Percentiles rank a stretch among this genome's conserved stretches.
phyloP scores from a whole-genome alignment of 2,113 vertebrate genomes.

The Athene noctua region DNA sequence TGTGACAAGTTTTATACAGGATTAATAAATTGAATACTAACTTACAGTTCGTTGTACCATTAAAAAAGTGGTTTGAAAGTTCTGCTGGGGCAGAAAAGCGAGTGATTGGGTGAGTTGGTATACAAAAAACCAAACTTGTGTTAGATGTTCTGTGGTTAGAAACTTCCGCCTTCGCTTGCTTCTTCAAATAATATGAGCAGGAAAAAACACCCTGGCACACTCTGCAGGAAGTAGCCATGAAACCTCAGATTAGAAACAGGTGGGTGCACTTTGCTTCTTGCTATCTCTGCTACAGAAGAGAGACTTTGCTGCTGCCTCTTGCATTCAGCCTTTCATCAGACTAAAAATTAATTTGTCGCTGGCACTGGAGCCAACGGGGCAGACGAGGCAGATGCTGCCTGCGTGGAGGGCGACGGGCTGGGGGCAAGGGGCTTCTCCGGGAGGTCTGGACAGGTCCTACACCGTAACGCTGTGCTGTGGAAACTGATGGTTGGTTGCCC shows the following conservation, averaged over 20 bases:
- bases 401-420: background rate
- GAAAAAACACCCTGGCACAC: slow-evolving; percentile 26
- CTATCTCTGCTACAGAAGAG: background rate
- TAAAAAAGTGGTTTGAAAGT: background rate
- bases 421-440: background rate
- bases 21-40: background rate
- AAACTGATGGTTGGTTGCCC: background rate
- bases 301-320: background rate
- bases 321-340: background rate
- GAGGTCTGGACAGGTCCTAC: background rate
- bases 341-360: background rate
- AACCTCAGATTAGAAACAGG: slow-evolving; percentile 55
- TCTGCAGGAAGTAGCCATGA: slow-evolving; percentile 12
- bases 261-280: slow-evolving; percentile 52
- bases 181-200: slow-evolving; percentile 19
- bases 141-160: slow-evolving; percentile 22
- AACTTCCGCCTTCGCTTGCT: slow-evolving; percentile 6
- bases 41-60: background rate
- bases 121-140: background rate
- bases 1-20: fast-evolving
- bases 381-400: background rate
- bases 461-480: fast-evolving
- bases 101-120: background rate
- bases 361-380: background rate
- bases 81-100: background rate